These are phyloP conservation scores for Eretmochelys imbricata DNA, from an alignment of 2,113 vertebrate species.

Conservation along the genomic window DNA sequence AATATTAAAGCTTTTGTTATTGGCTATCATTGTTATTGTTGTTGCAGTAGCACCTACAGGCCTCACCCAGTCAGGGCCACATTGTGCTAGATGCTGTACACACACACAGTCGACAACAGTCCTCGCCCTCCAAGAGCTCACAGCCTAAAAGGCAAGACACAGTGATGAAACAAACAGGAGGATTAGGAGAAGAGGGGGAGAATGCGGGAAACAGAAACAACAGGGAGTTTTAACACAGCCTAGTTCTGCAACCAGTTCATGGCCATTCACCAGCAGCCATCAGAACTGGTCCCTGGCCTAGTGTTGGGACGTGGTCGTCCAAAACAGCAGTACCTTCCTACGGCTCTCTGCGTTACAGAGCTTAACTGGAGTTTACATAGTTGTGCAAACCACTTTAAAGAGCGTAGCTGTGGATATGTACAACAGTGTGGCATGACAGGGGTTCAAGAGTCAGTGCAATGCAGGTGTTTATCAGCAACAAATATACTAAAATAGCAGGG, in stretches of 20 bases:
- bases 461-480: background rate
- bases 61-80: rapidly evolving
- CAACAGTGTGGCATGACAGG: background rate
- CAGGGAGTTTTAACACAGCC: rapidly evolving
- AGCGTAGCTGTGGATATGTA: rapidly evolving
- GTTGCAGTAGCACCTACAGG: background rate
- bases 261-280: background rate
- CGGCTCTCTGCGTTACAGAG: rapidly evolving
- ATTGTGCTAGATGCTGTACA: background rate
- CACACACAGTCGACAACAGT: background rate
- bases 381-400: background rate
- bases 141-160: rapidly evolving
- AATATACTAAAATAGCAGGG: rapidly evolving
- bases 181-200: rapidly evolving
- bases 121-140: background rate
- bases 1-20: background rate
- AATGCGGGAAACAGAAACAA: background rate
- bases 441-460: background rate
- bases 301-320: background rate
- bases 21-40: background rate
- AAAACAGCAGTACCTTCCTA: background rate
- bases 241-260: too few relatives aligned
- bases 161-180: background rate
- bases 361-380: rapidly evolving
- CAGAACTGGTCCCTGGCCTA: background rate